Conservation (phyloP, 2,888 invertebrate genomes). For the Fragum whitleyi region DNA sequence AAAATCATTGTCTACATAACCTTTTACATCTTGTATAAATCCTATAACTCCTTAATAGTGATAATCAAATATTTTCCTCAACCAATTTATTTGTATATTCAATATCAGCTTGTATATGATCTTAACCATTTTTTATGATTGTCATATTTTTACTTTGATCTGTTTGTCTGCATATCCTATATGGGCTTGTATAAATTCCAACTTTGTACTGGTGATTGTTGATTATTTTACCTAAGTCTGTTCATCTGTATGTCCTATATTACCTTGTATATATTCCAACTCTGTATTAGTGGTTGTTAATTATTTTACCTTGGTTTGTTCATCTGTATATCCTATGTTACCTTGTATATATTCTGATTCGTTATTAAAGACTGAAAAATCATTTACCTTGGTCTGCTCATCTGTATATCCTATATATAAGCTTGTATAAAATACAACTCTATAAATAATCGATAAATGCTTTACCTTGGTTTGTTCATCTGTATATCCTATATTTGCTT, state of each 20-base stretch:
- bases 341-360: constrained; percentile 85
- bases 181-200: constrained; percentile 84
- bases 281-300: too few species aligned
- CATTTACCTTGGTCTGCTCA: constrained; percentile 81
- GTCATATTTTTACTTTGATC: constrained; percentile 79
- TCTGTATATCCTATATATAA: constrained; percentile 82
- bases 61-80: too few species aligned
- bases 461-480: constrained; percentile 82
- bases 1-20: too few species aligned
- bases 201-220: constrained; percentile 84
- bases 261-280: constrained; percentile 84
- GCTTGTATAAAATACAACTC: constrained; percentile 85
- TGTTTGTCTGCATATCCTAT: constrained; percentile 84
- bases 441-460: too few species aligned
- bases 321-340: constrained; percentile 82
- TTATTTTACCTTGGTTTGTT: constrained; percentile 81
- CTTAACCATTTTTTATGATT: too few species aligned
- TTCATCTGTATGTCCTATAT: constrained; percentile 82
- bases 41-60: too few species aligned
- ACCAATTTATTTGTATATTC: too few species aligned
- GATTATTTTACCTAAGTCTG: constrained; percentile 83
- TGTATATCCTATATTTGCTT: constrained; percentile 83
- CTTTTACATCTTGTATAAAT: too few species aligned
- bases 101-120: too few species aligned
- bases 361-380: constrained; percentile 83